Base-by-base conservation (phyloP, 1,140 invertebrate genomes). In the Globodera ellingtonae region DNA sequence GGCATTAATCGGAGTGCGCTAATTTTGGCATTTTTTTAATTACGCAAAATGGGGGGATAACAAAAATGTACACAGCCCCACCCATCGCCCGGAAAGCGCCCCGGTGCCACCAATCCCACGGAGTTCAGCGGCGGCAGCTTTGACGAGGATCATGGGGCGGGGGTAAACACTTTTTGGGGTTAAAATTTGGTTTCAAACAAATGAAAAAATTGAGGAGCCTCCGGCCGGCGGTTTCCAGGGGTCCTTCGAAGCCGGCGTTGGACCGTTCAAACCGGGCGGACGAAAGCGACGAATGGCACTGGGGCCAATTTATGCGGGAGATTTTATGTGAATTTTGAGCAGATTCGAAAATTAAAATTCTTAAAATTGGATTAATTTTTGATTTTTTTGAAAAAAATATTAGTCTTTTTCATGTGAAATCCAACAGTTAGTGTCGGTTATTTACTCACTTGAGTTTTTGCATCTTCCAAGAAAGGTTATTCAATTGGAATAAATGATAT, bases 1-100 rank as follows among this genome's bases (percentile, higher is more conserved):
- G 24, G 75, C 75, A 44, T 59, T 77, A 24, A 62, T 77, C 48
- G 75, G 75, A 62, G 75, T 77, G 21, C 21, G 13, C 18, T 44
- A 44, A 65, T 44, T 48, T 73, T 2, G 15, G 13, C 5, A 15
- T 72, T 72, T 6, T 21, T 8, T 8, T 47, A 44, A 72, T 72
- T 72, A 35, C 35, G n/a, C 21, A 72, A 72, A 62, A 56, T 75
- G 3, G 13, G 24, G 65, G 46, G 24, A 47, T 24, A 76, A 21
- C 46, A 59, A 52, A 35, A 44, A 76, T 15, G 44, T 10, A 21
- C 21, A 59, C 21, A 77, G 75, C 15, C 24, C 56, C 75, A 77
- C 46, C 75, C 75, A n/a, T 77, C 75, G 24, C 75, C 75, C 18
- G 48, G 65, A 6, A 4, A 44, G 18, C 21, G 75, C 4, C 62